phyloP scores from a whole-genome alignment of 2,113 vertebrate species.

The Tachysurus vachellii region DNA sequence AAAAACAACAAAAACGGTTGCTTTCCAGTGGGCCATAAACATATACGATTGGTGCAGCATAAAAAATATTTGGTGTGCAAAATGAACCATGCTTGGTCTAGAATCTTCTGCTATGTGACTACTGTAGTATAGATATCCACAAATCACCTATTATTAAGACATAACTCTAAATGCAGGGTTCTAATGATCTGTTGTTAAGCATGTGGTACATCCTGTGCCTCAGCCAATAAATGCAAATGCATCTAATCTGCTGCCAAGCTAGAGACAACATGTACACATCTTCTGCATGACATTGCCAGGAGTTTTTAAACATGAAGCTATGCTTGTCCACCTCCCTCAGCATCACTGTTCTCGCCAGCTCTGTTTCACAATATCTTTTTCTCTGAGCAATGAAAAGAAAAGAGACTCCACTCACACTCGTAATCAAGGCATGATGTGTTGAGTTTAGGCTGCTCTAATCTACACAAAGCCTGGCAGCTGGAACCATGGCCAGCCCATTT shows the following conservation, averaged over 20 bases:
- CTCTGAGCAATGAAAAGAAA: constrained; percentile 20
- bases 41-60: neutral
- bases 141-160: neutral
- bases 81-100: neutral
- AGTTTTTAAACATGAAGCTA: constrained; percentile 57
- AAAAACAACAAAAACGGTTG: neutral
- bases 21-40: neutral
- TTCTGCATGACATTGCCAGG: constrained; percentile 59
- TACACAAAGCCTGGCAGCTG: constrained; percentile 81
- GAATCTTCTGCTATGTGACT: neutral
- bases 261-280: constrained; percentile 55
- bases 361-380: neutral
- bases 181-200: constrained; percentile 39
- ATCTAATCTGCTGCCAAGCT: constrained; percentile 28
- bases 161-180: neutral
- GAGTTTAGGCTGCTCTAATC: constrained; percentile 77
- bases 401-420: constrained; percentile 30
- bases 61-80: neutral
- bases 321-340: constrained; percentile 57
- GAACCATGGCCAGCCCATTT: constrained; percentile 83
- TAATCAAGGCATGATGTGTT: constrained; percentile 76
- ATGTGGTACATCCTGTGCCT: constrained; percentile 22
- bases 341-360: neutral
- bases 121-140: neutral
- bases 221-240: neutral